Base-by-base conservation (phyloP, 1,140 invertebrate species). In the Drosophila tropicalis region DNA sequence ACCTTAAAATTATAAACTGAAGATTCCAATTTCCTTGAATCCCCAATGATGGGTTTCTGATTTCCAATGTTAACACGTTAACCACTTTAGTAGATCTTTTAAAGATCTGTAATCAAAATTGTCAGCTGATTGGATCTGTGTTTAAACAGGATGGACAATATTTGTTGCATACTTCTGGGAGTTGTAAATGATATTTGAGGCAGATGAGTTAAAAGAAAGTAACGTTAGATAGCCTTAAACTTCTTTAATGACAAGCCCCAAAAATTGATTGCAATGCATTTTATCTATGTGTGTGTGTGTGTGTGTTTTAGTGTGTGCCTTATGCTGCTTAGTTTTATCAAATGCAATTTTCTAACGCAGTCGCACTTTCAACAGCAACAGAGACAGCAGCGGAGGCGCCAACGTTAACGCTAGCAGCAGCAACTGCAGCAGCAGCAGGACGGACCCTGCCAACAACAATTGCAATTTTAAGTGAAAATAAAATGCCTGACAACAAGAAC, bases 281-380 rank as follows among this genome's bases (percentile, higher is more conserved):
- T 47, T 41, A 57, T 57, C 54, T 61, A 7, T 39, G 32, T 61
- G 25, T 66, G 34, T 54, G 22, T 12, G 51, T 57, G 57, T 65
- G 54, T 51, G 61, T 47, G 61, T 67, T 47, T 62, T 57, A 67
- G 67, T 70, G 32, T 68, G 57, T 74, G 69, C 17, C 44, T 51
- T 51, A 51, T 51, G 44, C 44, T 51, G 81, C 54, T 62, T 70
- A 74, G 69, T 83, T 80, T 90, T 89, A 80, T 90, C 70, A 89
- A 90, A 89, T 89, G 81, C 77, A 83, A 82, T 87, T 89, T 90
- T 91, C 89, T 91, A 91, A 91, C 89, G 89, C 89, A 91, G 89
- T 81, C 89, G 89, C 89, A 91, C 83, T 90, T 85, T 89, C 84
- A 71, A 89, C 85, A 76, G 69, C 62, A 79, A 65, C 62, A 70